A percentile compares a stretch with the other conserved stretches of the same genome.
Conservation (phyloP, 2,888 invertebrate genomes). For the Bimastos eiseni region DNA sequence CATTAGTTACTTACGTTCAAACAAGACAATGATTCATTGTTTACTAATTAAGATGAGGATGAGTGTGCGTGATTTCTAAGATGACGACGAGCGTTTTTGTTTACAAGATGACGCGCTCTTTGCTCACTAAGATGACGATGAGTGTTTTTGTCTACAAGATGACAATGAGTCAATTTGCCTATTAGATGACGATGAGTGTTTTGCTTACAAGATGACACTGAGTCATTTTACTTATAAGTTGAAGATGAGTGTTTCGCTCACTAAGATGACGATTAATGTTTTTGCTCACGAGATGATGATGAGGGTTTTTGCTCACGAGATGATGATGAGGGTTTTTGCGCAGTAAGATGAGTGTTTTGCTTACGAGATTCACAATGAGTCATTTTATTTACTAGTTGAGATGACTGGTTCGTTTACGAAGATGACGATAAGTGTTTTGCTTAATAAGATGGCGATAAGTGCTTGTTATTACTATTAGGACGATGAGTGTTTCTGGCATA, state of each 20-base stretch:
- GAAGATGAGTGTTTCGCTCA: slow-evolving; percentile 26
- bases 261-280: slow-evolving; percentile 83
- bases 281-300: no score
- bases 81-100: slow-evolving; percentile 75
- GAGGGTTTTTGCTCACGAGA: neutral
- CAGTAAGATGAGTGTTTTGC: slow-evolving; percentile 85
- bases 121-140: no score
- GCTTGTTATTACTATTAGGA: slow-evolving; percentile 31
- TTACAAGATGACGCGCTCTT: no score
- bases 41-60: no score
- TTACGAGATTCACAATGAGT: no score
- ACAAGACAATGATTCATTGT: no score
- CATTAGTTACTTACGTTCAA: no score
- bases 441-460: no score
- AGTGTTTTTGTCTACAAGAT: neutral
- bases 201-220: slow-evolving; percentile 22
- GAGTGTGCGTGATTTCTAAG: slow-evolving; percentile 66
- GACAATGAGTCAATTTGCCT: slow-evolving; percentile 36
- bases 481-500: no score
- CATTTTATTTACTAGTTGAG: no score
- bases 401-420: no score
- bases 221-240: no score
- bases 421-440: slow-evolving; percentile 73
- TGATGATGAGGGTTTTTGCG: slow-evolving; percentile 18
- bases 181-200: slow-evolving; percentile 80